phyloP scores from a whole-genome alignment of 2,888 invertebrate genomes.

The Napeogenes sylphis region DNA sequence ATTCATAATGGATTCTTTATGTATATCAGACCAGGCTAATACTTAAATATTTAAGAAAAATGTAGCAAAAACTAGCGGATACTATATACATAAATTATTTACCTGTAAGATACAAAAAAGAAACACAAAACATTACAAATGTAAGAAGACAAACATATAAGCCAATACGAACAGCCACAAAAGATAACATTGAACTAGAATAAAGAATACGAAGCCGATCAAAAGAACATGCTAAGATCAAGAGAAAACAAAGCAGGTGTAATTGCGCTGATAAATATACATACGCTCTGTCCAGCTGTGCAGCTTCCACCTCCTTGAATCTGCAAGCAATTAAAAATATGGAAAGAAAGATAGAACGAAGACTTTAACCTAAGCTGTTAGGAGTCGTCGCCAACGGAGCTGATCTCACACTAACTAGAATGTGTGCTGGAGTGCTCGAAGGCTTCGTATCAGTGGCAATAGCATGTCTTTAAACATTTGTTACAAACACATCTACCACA shows the following conservation, averaged over 20 bases:
- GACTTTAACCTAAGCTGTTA: slow-evolving; percentile 57
- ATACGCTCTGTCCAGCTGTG: slow-evolving; percentile 89
- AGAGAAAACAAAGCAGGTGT: slow-evolving; percentile 49
- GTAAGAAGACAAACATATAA: neutral
- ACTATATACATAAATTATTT: neutral
- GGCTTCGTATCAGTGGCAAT: slow-evolving; percentile 49
- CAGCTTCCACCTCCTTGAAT: slow-evolving; percentile 91
- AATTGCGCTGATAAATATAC: slow-evolving; percentile 77
- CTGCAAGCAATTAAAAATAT: slow-evolving; percentile 83
- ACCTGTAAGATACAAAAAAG: neutral
- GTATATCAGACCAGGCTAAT: too few relatives aligned
- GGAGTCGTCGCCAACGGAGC: slow-evolving; percentile 46
- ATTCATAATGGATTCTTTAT: too few relatives aligned
- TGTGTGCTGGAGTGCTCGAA: slow-evolving; percentile 61
- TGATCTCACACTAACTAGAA: slow-evolving; percentile 54
- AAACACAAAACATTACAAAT: neutral
- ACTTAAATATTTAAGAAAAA: too few relatives aligned
- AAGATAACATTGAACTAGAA: slow-evolving; percentile 5
- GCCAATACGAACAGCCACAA: neutral
- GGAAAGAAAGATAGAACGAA: slow-evolving; percentile 70
- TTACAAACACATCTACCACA: slow-evolving; percentile 27
- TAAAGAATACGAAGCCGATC: slow-evolving; percentile 10
- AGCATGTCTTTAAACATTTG: slow-evolving; percentile 42
- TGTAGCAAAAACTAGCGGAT: too few relatives aligned
- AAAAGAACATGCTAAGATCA: slow-evolving; percentile 27